Conservation (phyloP, 2,113 vertebrate species). For the Tragelaphus scriptus region DNA sequence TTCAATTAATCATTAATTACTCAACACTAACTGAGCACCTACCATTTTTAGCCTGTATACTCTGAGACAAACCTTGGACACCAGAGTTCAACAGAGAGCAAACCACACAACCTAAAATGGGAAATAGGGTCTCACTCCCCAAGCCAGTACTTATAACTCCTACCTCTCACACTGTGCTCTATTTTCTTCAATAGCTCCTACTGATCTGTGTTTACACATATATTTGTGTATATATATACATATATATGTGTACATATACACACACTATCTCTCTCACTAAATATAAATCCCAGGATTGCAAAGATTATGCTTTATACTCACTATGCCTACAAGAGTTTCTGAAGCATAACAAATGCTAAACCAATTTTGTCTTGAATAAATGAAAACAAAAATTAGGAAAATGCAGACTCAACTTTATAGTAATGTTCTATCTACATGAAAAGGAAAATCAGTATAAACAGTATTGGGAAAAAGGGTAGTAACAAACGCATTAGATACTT, state of each 20-base stretch:
- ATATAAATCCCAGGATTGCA: not conserved
- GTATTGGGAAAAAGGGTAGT: not conserved
- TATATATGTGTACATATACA: not conserved
- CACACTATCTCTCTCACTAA: not conserved
- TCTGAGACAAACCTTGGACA: not conserved
- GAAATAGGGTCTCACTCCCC: not conserved
- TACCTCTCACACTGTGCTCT: not conserved
- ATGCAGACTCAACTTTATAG: not conserved
- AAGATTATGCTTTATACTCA: not conserved
- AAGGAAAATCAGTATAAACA: not conserved
- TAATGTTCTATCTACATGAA: not conserved
- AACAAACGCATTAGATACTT: not conserved
- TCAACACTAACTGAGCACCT: not conserved
- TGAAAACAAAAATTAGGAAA: not conserved
- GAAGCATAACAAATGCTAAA: not conserved
- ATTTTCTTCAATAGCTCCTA: not conserved
- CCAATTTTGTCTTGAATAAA: not conserved
- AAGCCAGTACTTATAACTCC: not conserved
- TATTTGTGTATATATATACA: not conserved
- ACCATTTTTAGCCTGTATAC: not conserved
- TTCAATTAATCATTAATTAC: not conserved
- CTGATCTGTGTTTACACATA: not conserved
- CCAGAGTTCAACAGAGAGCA: not conserved
- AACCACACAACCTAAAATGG: not conserved
- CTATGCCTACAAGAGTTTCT: not conserved